Evolutionary conservation across 1,140 invertebrate genomes (phyloP).

Genomic region (Arctopsyche grandis): DNA sequence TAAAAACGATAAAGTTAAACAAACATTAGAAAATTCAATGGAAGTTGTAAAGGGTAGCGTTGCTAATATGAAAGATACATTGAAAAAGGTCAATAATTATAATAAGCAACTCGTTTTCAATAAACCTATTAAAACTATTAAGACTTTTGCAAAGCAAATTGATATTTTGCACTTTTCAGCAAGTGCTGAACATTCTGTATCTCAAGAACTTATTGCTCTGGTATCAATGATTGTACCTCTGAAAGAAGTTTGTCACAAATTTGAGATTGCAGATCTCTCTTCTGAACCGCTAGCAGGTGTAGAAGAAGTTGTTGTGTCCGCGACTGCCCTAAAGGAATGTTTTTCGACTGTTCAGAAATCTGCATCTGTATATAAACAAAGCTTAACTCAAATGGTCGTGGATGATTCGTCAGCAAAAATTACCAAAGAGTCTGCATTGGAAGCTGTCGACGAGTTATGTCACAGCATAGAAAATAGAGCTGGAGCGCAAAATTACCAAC

Average conservation of each 20-base stretch:
- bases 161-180: constrained; percentile 44
- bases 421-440: not conserved
- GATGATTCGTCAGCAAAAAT: not conserved
- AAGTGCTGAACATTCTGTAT: constrained; percentile 20
- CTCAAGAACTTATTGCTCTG: constrained; percentile 31
- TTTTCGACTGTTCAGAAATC: not conserved
- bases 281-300: constrained; percentile 12
- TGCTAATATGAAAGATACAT: constrained; percentile 60
- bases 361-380: constrained; percentile 3
- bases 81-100: constrained; percentile 56
- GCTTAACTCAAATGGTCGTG: not conserved
- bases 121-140: constrained; percentile 50
- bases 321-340: constrained; percentile 8
- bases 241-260: constrained; percentile 50
- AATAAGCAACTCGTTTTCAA: constrained; percentile 44
- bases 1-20: constrained; percentile 44
- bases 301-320: not conserved
- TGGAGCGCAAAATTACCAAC: constrained; percentile 27
- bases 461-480: not conserved
- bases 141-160: constrained; percentile 49
- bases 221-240: constrained; percentile 49
- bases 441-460: constrained; percentile 38
- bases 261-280: constrained; percentile 47
- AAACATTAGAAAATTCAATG: constrained; percentile 42
- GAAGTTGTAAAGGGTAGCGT: constrained; percentile 41